These are phyloP conservation scores for Gnathonemus longibarbis DNA, from an alignment of 2,113 vertebrate genomes.

Conservation along the genomic window DNA sequence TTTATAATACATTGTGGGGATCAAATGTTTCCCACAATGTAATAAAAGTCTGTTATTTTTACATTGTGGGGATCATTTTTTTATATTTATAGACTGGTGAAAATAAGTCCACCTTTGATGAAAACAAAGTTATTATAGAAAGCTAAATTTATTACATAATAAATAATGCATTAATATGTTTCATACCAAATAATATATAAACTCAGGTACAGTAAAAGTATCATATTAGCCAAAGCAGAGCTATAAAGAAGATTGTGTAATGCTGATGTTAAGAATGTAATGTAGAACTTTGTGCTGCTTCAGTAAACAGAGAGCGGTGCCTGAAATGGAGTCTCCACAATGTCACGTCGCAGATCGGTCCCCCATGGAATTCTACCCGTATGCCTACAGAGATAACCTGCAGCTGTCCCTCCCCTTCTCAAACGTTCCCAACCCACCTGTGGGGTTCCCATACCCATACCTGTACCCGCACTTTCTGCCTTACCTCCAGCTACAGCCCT, in stretches of 20 bases:
- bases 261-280: neutral
- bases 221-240: neutral
- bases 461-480: neutral
- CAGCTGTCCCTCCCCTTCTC: neutral
- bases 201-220: neutral
- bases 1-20: too few relatives aligned
- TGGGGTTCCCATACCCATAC: neutral
- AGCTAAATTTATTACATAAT: neutral
- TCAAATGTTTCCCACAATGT: too few relatives aligned
- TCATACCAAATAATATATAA: neutral
- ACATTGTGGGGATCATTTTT: too few relatives aligned
- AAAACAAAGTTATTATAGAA: neutral
- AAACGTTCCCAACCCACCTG: neutral
- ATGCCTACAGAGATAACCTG: neutral
- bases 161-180: neutral
- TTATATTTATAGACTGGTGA: neutral
- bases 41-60: too few relatives aligned
- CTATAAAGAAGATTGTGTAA: neutral
- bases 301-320: neutral
- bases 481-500: neutral
- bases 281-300: neutral
- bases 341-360: neutral
- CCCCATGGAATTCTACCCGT: neutral
- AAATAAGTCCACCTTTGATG: neutral
- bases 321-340: neutral